Evolutionary conservation across 2,888 invertebrate genomes (phyloP), one percentile per base, ranked within the genome.

Genomic region (Taphrorychus bicolor): DNA sequence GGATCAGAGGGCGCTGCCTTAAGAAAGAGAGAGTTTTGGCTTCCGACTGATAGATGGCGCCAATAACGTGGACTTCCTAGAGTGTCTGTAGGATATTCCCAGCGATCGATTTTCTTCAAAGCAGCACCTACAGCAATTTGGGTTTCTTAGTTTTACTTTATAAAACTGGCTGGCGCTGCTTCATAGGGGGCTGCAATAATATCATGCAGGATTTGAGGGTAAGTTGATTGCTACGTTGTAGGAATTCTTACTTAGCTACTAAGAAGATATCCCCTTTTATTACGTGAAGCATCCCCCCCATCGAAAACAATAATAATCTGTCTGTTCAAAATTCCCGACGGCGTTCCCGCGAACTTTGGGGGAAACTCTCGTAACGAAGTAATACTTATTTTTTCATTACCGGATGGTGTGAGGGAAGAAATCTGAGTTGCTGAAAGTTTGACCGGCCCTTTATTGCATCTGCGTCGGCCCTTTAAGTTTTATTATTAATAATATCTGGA

Each of bases 381-480:
- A 41, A 58, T 40, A 42, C 63, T 65, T 54, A 45, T 19, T 59
- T 65, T 65, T 59, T 65, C 41, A 59, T 65, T 65, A 59, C 45
- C 59, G 41, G 19, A 42, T 48, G 49, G 59, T 65, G 65, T 42
- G 16, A 2, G 52, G 2, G 4, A 53, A 54, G 52, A 19, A 65
- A 41, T 21, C 52, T 21, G 23, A 21, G 40, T 65, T 51, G 22
- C 19, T 11, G 51, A 51, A 45, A 22, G 18, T 51, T 51, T 51
- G 21, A 51, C 51, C 51, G 22, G 51, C 21, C 22, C 48, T 32
- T 32, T 32, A 32, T 32, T 32, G 32, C 32, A 32, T 32, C 32
- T 32, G 32, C 11, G 32, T n/a, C 32, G 7, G 32, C 32, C 32
- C 32, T 32, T 32, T 32, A 32, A 32, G 32, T 32, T 32, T 32